Percentiles rank a stretch among this genome's conserved stretches.
phyloP scores from a whole-genome alignment of 1,140 invertebrate genomes.

The Galleria mellonella region DNA sequence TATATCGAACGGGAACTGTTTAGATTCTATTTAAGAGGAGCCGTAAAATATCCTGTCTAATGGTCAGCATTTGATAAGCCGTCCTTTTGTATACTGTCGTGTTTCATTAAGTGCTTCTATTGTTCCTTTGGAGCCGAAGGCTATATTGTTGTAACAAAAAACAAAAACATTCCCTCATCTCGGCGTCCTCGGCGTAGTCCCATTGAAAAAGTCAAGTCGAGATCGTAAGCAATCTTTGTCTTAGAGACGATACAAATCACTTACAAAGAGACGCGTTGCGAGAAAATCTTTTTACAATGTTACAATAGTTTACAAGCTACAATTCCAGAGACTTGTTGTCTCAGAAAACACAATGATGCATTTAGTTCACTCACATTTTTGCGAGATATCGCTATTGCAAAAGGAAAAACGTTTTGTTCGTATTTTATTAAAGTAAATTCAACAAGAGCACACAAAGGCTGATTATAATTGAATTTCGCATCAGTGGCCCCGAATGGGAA shows the following conservation, averaged over 20 bases:
- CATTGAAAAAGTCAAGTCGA: constrained; percentile 7
- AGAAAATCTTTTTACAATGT: constrained; percentile 2
- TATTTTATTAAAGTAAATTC: neutral
- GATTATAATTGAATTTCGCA: constrained; percentile 1
- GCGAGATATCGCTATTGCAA: no score
- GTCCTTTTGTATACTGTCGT: constrained; percentile 12
- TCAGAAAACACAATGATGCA: no score
- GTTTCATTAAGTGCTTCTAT: constrained; percentile 9
- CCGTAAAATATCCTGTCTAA: constrained; percentile 15
- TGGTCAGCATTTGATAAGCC: constrained; percentile 17
- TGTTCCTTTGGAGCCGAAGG: neutral
- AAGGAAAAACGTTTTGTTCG: neutral
- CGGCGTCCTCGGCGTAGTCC: neutral
- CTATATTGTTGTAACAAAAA: constrained; percentile 8
- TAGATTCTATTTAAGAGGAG: constrained; percentile 4
- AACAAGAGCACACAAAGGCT: neutral
- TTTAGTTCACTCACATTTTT: constrained; percentile 1
- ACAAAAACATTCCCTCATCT: constrained; percentile 5
- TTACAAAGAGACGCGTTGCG: constrained; percentile 1
- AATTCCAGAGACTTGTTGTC: neutral
- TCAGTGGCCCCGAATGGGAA: neutral
- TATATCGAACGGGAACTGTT: neutral
- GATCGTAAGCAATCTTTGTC: constrained; percentile 6
- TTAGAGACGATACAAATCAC: constrained; percentile 8
- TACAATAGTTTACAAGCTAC: neutral